Evolutionary conservation across 2,888 invertebrate genomes (phyloP).

Genomic region (Lepidocyrtinus sp.): DNA sequence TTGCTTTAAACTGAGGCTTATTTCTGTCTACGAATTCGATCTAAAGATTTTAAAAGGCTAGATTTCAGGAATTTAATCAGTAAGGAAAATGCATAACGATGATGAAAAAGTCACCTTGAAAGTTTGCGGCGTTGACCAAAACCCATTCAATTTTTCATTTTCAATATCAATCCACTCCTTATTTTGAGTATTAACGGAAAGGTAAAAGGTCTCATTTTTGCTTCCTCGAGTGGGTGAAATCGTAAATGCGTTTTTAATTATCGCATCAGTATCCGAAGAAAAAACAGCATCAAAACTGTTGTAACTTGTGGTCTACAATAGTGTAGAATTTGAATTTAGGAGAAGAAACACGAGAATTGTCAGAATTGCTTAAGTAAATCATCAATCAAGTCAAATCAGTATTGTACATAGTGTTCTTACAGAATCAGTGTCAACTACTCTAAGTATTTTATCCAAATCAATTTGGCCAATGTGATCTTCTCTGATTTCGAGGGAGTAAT

Average conservation of each 20-base stretch:
- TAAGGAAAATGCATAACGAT: neutral
- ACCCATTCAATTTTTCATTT: neutral
- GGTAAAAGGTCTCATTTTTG: conserved; percentile 9
- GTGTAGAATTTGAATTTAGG: conserved; percentile 3
- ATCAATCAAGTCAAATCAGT: neutral
- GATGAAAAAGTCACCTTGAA: neutral
- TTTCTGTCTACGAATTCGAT: conserved; percentile 33
- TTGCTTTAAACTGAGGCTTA: conserved; percentile 9
- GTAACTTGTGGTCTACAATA: conserved; percentile 27
- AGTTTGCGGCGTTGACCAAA: neutral
- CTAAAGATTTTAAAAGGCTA: conserved; percentile 21
- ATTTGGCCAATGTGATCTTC: conserved; percentile 28
- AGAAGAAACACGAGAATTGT: too few relatives aligned
- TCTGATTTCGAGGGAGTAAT: conserved; percentile 19
- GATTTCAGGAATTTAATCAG: neutral
- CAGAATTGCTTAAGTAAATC: neutral
- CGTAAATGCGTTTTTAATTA: conserved; percentile 35
- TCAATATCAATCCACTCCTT: neutral
- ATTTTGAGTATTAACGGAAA: conserved; percentile 16
- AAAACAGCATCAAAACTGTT: conserved; percentile 29
- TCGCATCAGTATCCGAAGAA: neutral
- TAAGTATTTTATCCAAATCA: neutral
- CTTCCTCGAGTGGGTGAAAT: conserved; percentile 31
- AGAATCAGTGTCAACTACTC: conserved; percentile 29
- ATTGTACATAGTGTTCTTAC: too few relatives aligned